These are phyloP conservation scores for Rafetus swinhoei DNA, from an alignment of 2,113 vertebrate genomes.

Conservation along the genomic window DNA sequence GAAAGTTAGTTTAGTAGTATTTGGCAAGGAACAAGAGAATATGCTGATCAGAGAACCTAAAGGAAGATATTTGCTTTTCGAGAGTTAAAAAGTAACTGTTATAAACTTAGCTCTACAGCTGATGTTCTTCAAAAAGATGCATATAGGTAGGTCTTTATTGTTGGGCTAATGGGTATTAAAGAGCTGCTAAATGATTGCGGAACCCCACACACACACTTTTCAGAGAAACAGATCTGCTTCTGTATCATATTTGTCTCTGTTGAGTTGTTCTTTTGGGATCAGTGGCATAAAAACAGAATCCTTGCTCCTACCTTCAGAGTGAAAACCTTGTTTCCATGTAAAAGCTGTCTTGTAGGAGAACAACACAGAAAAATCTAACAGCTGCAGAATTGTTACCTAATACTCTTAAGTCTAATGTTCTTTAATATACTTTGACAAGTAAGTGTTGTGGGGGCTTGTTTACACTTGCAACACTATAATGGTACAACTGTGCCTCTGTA, in stretches of 20 bases:
- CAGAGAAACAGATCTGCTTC: background rate
- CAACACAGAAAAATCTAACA: background rate
- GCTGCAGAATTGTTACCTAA: background rate
- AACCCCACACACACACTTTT: background rate
- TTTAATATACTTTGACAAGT: constrained; percentile 17
- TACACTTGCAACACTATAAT: background rate
- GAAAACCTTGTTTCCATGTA: background rate
- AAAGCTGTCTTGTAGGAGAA: background rate
- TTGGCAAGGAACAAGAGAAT: background rate
- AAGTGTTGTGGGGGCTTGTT: background rate
- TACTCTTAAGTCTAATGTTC: background rate
- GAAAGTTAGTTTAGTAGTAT: background rate
- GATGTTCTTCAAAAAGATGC: constrained; percentile 28
- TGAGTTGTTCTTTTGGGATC: background rate
- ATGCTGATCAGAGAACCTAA: background rate
- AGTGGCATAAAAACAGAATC: background rate
- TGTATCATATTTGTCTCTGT: background rate
- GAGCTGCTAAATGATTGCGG: background rate
- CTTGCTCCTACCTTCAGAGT: background rate
- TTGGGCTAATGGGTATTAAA: background rate
- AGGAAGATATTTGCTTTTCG: constrained; percentile 14
- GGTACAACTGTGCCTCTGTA: background rate
- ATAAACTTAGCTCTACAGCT: background rate
- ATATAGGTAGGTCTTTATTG: background rate
- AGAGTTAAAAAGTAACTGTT: background rate